Percentiles rank a stretch among this genome's conserved stretches.
These are phyloP conservation scores for Sebastiscus tertius DNA, from an alignment of 2,797 vertebrate genomes.

Conservation along the genomic window DNA sequence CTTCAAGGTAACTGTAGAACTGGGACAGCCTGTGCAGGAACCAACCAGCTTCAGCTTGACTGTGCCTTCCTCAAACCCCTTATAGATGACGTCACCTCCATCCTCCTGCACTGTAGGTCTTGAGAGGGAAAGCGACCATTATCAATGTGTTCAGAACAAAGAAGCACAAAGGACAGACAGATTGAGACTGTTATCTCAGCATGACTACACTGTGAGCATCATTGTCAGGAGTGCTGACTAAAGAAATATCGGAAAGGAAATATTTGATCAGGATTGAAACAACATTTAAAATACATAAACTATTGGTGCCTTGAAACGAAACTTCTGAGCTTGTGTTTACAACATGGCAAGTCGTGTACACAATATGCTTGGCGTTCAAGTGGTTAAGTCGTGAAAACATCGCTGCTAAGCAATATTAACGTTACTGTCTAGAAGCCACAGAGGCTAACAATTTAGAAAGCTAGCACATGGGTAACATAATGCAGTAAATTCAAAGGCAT, in stretches of 20 bases:
- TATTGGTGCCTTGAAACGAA: not conserved
- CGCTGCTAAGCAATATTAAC: too few species aligned
- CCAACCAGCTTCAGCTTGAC: constrained; percentile 87
- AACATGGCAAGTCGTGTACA: too few species aligned
- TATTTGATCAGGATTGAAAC: not conserved
- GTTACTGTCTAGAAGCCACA: too few species aligned
- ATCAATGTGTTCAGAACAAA: constrained; percentile 29
- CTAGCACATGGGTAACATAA: too few species aligned
- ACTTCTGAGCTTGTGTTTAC: too few species aligned
- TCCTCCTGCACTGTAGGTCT: constrained; percentile 89
- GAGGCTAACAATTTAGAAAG: too few species aligned
- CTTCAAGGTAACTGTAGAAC: constrained; percentile 84
- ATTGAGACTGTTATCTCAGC: constrained; percentile 4
- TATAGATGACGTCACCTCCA: constrained; percentile 86
- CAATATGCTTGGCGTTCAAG: too few species aligned
- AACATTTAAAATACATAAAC: not conserved
- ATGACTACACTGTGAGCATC: not conserved
- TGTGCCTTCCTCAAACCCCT: constrained; percentile 83
- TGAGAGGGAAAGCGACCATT: not conserved
- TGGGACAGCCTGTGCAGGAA: constrained; percentile 87
- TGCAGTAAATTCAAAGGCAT: too few species aligned
- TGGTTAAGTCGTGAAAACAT: too few species aligned
- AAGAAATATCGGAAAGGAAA: not conserved
- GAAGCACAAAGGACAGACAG: constrained; percentile 12
- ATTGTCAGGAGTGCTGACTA: not conserved